These are phyloP conservation scores for Pollenia griseotomentosa DNA, from an alignment of 2,888 invertebrate genomes.

Conservation along the genomic window DNA sequence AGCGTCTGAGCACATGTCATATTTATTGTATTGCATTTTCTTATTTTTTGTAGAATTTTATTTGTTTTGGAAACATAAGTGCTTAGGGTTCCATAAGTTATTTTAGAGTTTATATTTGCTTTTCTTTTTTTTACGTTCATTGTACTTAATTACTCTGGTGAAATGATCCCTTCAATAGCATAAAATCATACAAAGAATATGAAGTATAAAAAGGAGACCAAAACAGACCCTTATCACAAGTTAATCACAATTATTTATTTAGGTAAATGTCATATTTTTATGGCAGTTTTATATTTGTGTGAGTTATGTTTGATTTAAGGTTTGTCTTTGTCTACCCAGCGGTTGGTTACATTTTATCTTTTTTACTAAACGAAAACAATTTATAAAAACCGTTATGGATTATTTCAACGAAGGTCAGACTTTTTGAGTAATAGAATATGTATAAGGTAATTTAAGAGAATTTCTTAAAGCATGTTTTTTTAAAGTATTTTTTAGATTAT, in stretches of 20 bases:
- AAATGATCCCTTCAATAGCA: slow-evolving; percentile 11
- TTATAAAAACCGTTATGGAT: no score
- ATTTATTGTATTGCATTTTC: slow-evolving; percentile 56
- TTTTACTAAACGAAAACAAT: neutral
- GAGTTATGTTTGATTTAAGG: slow-evolving; percentile 44
- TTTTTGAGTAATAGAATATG: no score
- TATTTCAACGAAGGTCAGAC: no score
- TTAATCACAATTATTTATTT: slow-evolving; percentile 75
- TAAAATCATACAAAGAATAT: neutral
- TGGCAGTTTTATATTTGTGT: slow-evolving; percentile 52
- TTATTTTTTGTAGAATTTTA: neutral
- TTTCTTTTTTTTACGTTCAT: neutral
- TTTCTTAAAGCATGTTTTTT: no score
- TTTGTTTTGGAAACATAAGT: slow-evolving; percentile 26
- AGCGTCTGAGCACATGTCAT: neutral
- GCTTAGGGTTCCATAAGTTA: slow-evolving; percentile 11
- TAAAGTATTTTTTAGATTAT: no score
- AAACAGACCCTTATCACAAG: slow-evolving; percentile 76
- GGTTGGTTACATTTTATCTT: neutral
- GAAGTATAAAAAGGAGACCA: neutral
- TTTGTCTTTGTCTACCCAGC: neutral
- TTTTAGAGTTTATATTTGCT: slow-evolving; percentile 18
- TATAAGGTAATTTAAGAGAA: no score
- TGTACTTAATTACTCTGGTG: neutral
- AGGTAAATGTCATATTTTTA: slow-evolving; percentile 73